Conservation (phyloP, 2,113 vertebrate species). For the Sinocyclocheilus anophthalmus region DNA sequence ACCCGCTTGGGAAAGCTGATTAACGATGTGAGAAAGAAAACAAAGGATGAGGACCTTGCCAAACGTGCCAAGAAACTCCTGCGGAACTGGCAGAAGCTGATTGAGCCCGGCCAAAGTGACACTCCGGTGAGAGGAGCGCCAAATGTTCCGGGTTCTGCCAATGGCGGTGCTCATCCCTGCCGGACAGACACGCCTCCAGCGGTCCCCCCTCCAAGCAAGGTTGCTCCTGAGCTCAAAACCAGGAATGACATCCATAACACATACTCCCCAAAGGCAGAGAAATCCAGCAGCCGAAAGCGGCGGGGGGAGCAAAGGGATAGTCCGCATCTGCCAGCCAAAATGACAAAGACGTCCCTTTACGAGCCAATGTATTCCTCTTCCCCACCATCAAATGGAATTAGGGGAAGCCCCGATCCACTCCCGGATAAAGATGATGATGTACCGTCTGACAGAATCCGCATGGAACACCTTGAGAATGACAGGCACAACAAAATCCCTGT, state of each 20-base stretch:
- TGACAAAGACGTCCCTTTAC: conserved; percentile 78
- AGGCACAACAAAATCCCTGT: conserved; percentile 90
- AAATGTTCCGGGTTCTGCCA: conserved; percentile 81
- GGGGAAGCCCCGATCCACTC: conserved; percentile 84
- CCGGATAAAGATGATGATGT: conserved; percentile 79
- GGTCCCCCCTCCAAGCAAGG: conserved; percentile 74
- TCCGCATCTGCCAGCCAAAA: conserved; percentile 84
- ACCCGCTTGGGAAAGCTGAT: conserved; percentile 97
- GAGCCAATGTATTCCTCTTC: conserved; percentile 80
- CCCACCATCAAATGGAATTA: conserved; percentile 85
- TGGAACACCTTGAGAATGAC: conserved; percentile 87
- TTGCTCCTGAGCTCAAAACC: conserved; percentile 84
- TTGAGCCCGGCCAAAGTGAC: conserved; percentile 87
- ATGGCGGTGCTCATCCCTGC: conserved; percentile 87
- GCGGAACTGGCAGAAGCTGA: conserved; percentile 95
- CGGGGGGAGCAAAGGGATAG: conserved; percentile 85
- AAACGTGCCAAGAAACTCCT: conserved; percentile 97
- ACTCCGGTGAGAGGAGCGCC: conserved; percentile 66
- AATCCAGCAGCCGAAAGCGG: conserved; percentile 84
- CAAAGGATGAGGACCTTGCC: conserved; percentile 95
- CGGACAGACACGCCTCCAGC: conserved; percentile 80
- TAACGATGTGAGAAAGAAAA: conserved; percentile 97
- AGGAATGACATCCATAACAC: conserved; percentile 91
- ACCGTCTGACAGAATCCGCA: conserved; percentile 75
- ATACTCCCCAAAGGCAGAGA: conserved; percentile 87